Base-by-base conservation (phyloP, 2,113 vertebrate species). In the Indicator indicator region DNA sequence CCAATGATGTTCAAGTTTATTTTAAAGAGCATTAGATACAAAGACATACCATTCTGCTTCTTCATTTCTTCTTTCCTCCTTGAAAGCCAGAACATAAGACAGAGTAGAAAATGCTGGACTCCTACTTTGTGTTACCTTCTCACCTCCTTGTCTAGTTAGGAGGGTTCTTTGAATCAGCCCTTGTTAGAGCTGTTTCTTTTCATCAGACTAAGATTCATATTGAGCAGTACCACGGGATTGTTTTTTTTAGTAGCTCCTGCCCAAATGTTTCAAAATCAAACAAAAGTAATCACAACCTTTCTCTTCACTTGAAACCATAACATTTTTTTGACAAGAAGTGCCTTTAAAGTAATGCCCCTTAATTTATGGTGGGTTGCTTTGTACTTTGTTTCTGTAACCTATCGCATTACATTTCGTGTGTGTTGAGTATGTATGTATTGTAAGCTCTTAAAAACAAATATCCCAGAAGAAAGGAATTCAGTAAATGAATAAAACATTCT, bases 311-410 rank as follows among this genome's bases (percentile, higher is more conserved):
- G 50, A 88, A 97, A 90, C 56, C 77, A 44, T 93, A 93, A 96
- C 72, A 64, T 74, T 94, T 93, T 90, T 92, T 68, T 87, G 94
- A 96, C 90, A 93, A 95, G 75, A 89, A 89, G 38, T 56, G 52
- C 90, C 79, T 91, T 64, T 56, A 70, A 94, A 96, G 55, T 71
- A 90, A 60, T 50, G 23, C 42, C 60, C 90, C 33, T 72, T 72
- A 46, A 27, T 70, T 58, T 81, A 42, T 0, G 0, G 48, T 12
- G 18, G 71, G 28, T 80, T 63, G 62, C 94, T 93, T 95, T 96
- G 83, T 92, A 93, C 63, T 94, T 95, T 91, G 68, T 93, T 93
- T 95, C 77, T 87, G 67, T 80, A 90, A 77, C 87, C 78, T 86
- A 71, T 93, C 64, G 2, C 11, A 14, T 85, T 70, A 88, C 62